Evolutionary conservation across 30 jellyfish, hydroid and myxozoan genomes (phyloP), one percentile per base, ranked within the genome.

Genomic region (Aurelia coerulea): DNA sequence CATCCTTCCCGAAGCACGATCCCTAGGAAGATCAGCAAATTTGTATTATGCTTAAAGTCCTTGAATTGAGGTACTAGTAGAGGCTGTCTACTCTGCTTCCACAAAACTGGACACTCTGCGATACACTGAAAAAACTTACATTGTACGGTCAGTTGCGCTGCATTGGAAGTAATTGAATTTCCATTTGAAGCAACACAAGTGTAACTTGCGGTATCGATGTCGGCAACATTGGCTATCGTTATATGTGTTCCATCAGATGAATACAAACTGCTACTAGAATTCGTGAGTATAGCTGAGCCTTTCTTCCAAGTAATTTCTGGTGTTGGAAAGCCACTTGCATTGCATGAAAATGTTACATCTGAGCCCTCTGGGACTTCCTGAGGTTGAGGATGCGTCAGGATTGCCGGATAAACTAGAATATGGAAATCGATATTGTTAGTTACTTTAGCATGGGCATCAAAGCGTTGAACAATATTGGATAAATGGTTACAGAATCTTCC

Each of bases 241-340:
- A 81, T 1, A 33, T 14, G 23, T 59, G 56, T 81, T 10, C 84
- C 84, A 81, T 59, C 46, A n/a, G 29, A 17, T 9, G 54, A 17
- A 62, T 65, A 81, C 19, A 11, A 13, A 16, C 49, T 23, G 32
- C 35, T 68, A 18, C 63, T 32, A 29, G 66, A 10, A 10, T 54
- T 41, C 32, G 15, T 50, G 12, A 81, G 35, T 67, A 31, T 14
- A 7, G 68, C 2, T 19, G 15, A 29, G 67, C 39, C 62, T 41
- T 67, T 80, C 46, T 35, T 68, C 91, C 91, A 81, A 0, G 74
- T 12, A 42, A 66, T 67, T 2, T 76, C 17, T 10, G 91, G 91
- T n/a, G 77, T 10, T 18, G 91, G 91, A 19, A 42, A 13, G 12
- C 91, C 91, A 35, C 42, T 52, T 17, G 91, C 91, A 81, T 53